A percentile compares a stretch with the other conserved stretches of the same genome.
Conservation (phyloP, 35 echinoderm and acorn worm species). For the Holothuria glaberrima region DNA sequence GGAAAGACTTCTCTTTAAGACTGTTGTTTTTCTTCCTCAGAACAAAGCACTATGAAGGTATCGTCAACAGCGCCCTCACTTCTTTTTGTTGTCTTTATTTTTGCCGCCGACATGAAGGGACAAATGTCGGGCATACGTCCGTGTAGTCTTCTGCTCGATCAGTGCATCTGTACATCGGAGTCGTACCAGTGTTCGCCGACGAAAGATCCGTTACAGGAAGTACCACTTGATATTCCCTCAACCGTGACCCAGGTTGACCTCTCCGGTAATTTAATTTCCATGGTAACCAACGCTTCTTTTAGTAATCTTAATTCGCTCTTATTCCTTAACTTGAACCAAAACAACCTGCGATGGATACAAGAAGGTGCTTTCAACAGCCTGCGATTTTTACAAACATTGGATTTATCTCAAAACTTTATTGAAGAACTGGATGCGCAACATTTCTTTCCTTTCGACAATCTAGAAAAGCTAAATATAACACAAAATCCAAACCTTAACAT, state of each 20-base stretch:
- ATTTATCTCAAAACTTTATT: background rate
- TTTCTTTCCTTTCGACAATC: background rate
- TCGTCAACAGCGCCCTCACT: too few relatives aligned
- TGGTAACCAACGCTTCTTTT: constrained; percentile 3
- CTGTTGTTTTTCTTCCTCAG: too few relatives aligned
- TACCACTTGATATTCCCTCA: background rate
- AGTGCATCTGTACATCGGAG: too few relatives aligned
- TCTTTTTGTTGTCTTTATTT: too few relatives aligned
- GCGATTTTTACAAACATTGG: background rate
- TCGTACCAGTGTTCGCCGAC: too few relatives aligned
- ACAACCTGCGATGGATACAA: too few relatives aligned
- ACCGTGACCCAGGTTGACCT: background rate
- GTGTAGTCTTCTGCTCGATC: too few relatives aligned
- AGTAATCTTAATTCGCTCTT: background rate
- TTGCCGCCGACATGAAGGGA: too few relatives aligned
- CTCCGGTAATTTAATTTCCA: background rate
- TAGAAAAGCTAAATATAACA: background rate
- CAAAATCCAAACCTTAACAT: constrained; percentile 14
- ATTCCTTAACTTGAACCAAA: background rate
- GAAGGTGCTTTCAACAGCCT: background rate
- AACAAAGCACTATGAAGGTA: too few relatives aligned
- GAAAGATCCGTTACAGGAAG: background rate
- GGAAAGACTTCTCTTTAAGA: too few relatives aligned
- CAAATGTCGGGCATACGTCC: too few relatives aligned
- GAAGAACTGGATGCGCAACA: background rate